phyloP scores from a whole-genome alignment of 1,140 invertebrate species.

The Drosophila pseudoobscura region DNA sequence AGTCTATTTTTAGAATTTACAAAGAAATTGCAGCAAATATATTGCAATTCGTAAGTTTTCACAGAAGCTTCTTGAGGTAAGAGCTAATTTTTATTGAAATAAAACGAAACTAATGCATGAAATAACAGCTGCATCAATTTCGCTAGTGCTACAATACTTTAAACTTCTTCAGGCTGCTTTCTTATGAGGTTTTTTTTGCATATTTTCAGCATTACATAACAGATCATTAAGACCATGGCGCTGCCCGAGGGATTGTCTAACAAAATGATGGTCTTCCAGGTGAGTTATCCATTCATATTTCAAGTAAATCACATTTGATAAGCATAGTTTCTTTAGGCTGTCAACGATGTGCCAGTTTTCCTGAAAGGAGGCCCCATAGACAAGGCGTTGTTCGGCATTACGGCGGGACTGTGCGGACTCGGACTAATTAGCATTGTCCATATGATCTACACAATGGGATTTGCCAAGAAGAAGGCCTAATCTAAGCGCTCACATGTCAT shows the following conservation, averaged over 20 bases:
- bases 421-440: constrained; percentile 72
- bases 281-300: neutral
- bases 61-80: constrained; percentile 25
- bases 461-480: constrained; percentile 79
- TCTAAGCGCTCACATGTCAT: neutral
- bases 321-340: constrained; percentile 44
- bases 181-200: neutral
- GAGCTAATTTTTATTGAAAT: neutral
- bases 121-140: neutral
- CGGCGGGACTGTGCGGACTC: constrained; percentile 70
- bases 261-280: constrained; percentile 82
- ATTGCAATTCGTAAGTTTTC: constrained; percentile 40
- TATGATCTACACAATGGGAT: constrained; percentile 77
- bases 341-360: constrained; percentile 77
- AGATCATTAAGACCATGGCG: constrained; percentile 58
- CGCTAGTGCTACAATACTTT: neutral
- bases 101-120: neutral
- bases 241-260: constrained; percentile 72
- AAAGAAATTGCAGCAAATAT: constrained; percentile 40
- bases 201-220: constrained; percentile 73
- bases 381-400: constrained; percentile 76
- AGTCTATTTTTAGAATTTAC: constrained; percentile 64
- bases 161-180: neutral
- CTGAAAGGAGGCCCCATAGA: constrained; percentile 78
- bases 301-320: neutral